A percentile compares a stretch with the other conserved stretches of the same genome.
phyloP scores from a whole-genome alignment of 2,113 vertebrate genomes.

The Rhynchomys soricoides region DNA sequence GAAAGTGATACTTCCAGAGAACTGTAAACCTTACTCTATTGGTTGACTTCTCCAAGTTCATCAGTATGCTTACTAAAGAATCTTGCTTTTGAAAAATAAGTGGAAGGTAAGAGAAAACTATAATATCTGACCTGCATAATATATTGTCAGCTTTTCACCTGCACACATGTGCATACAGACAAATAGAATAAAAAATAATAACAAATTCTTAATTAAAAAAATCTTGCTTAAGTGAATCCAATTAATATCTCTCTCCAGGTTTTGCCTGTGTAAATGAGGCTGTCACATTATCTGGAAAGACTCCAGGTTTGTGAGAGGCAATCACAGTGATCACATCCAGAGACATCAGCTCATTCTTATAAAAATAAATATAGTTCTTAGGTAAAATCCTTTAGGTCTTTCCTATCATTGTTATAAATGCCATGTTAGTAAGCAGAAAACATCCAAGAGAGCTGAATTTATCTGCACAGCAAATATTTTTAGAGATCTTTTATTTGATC shows the following conservation, averaged over 20 bases:
- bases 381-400: background rate
- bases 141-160: too few relatives aligned
- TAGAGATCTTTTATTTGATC: background rate
- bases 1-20: background rate
- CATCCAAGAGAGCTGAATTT: background rate
- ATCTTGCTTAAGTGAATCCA: background rate
- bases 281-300: background rate
- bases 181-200: too few relatives aligned
- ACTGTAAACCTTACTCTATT: constrained; percentile 14
- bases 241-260: background rate
- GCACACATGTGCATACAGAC: too few relatives aligned
- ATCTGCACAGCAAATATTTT: background rate
- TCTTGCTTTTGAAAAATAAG: background rate
- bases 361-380: background rate
- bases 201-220: background rate
- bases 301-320: background rate
- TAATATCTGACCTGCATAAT: too few relatives aligned
- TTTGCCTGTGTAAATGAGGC: background rate
- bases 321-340: background rate
- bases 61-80: background rate
- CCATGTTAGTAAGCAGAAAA: background rate
- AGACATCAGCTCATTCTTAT: background rate
- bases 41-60: constrained; percentile 16
- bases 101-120: too few relatives aligned
- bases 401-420: background rate